Evolutionary conservation across 2,797 vertebrate species (phyloP), one percentile per base, ranked within the genome.

Genomic region (Manis javanica): DNA sequence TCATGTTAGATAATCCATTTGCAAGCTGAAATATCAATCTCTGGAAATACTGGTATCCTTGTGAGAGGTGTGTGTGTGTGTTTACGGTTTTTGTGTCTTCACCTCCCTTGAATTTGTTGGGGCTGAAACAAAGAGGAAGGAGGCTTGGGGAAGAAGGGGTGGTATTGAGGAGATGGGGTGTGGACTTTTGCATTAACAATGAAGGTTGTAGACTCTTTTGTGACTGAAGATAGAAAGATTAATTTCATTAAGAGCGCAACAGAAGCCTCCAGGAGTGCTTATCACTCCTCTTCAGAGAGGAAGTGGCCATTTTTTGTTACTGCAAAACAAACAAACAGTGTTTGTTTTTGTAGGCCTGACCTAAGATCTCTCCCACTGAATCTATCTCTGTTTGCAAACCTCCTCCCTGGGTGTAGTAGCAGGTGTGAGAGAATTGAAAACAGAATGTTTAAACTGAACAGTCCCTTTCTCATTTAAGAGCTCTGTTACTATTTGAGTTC

Each of bases 301-400:
- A 98, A 98, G 97, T 93, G 14, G 92, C 55, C 39, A 29, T 87
- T 96, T 97, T 91, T 91, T 95, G 61, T 92, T 78, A 18, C 90
- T 95, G 82, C 26, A 97, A 98, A 98, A 88, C 95, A 98, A 98
- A 96, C 83, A 98, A 98, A 97, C 71, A 96, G 69, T 68, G 89
- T 16, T 90, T 98, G 81, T 98, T 99, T 98, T 98, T 92, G 95
- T 88, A 98, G 92, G 64, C 94, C 97, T 98, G 98, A 98, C 96
- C 97, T 98, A 93, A 97, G 91, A 87, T 95, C 90, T 97, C 89
- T 96, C 85, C 89, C 84, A 94, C 85, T 97, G 75, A 85, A 97
- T 96, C 93, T 97, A 93, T 84, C 64, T 84, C 66, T 85, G 89
- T 77, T 97, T 98, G 98, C 98, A 96, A 88, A 95, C 49, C 19